A percentile compares a stretch with the other conserved stretches of the same genome.
These are phyloP conservation scores for Aromia moschata DNA, from an alignment of 2,888 invertebrate genomes.

Conservation along the genomic window DNA sequence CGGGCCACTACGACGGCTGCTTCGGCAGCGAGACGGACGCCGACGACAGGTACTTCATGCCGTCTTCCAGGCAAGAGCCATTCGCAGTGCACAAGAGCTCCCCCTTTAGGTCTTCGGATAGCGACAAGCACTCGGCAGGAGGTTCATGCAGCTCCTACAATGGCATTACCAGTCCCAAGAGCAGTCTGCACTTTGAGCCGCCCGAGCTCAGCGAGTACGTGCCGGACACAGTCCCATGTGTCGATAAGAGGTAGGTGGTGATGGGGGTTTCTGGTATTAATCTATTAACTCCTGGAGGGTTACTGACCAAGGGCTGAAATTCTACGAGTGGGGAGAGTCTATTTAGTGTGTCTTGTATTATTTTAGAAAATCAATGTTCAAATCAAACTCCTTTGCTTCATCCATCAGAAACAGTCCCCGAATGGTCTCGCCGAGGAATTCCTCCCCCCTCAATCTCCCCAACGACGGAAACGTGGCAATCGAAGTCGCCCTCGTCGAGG, in stretches of 20 bases:
- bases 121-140: background rate
- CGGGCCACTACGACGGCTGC: background rate
- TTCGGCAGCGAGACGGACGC: background rate
- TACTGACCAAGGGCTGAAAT: no score
- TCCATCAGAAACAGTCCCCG: no score
- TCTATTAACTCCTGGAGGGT: background rate
- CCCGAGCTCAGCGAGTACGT: constrained; percentile 11
- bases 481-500: no score
- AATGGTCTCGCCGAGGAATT: no score
- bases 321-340: no score
- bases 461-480: no score
- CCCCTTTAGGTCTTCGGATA: background rate
- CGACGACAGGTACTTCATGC: constrained; percentile 2
- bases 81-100: background rate
- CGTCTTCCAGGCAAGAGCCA: background rate
- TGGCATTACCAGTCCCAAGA: background rate
- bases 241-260: background rate
- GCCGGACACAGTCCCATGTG: constrained; percentile 11
- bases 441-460: no score
- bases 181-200: background rate
- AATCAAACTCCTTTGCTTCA: no score
- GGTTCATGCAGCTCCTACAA: background rate
- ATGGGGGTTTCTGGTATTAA: background rate
- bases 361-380: no score
- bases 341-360: no score